Evolutionary conservation across 2,888 invertebrate species (phyloP).

Genomic region (Aleiodes alternator): DNA sequence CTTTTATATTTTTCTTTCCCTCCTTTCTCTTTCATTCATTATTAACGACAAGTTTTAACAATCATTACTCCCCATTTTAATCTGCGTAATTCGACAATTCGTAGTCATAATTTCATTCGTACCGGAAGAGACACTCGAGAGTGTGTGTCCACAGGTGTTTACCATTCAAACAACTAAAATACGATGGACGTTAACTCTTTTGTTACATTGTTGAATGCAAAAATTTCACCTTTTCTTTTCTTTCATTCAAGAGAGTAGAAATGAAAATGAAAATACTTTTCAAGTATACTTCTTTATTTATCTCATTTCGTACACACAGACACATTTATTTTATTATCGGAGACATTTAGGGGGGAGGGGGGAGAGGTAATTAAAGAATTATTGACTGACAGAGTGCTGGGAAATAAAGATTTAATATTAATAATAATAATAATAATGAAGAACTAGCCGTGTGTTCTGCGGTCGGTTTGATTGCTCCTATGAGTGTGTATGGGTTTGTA

Average conservation of each 20-base stretch:
- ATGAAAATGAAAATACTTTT: neutral
- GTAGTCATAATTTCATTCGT: slow-evolving; percentile 38
- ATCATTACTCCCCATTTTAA: slow-evolving; percentile 17
- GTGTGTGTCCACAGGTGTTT: slow-evolving; percentile 21
- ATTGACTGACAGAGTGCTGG: slow-evolving; percentile 5
- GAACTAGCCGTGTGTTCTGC: slow-evolving; percentile 6
- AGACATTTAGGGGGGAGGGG: neutral
- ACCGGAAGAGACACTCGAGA: slow-evolving; percentile 27
- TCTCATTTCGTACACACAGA: neutral
- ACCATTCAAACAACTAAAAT: slow-evolving; percentile 8
- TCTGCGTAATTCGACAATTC: slow-evolving; percentile 42
- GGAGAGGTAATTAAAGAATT: neutral
- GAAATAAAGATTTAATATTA: slow-evolving; percentile 15
- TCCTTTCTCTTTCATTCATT: neutral
- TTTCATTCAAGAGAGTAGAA: neutral
- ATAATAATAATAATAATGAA: neutral
- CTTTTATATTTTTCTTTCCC: slow-evolving; percentile 3
- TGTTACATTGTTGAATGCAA: neutral
- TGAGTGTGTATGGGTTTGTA: neutral
- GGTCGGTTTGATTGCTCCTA: slow-evolving; percentile 26
- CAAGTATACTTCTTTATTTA: neutral
- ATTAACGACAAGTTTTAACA: slow-evolving; percentile 14
- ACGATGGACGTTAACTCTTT: neutral
- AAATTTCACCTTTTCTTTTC: neutral
- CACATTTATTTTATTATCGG: neutral